A percentile compares a stretch with the other conserved stretches of the same genome.
phyloP scores from a whole-genome alignment of 2,888 invertebrate species.

The Amphiduros pacificus region DNA sequence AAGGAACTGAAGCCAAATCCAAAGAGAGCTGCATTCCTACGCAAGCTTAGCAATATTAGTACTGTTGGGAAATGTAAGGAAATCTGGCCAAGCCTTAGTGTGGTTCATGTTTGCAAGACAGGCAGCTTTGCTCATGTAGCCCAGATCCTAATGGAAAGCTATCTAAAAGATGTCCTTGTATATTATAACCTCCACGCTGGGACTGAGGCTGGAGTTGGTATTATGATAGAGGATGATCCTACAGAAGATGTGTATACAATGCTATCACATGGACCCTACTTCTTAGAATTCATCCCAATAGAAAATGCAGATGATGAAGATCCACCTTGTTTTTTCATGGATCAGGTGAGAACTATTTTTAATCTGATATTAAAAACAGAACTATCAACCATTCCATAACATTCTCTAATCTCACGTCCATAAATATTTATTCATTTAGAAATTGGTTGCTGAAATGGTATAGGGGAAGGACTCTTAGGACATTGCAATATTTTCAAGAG shows the following conservation, averaged over 20 bases:
- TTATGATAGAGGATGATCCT: constrained; percentile 1
- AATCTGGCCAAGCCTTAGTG: background rate
- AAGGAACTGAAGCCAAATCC: background rate
- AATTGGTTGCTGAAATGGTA: too few relatives aligned
- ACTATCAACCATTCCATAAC: too few relatives aligned
- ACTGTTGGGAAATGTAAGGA: background rate
- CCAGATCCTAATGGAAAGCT: background rate
- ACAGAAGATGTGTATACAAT: background rate
- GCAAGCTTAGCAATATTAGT: background rate
- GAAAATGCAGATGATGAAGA: background rate
- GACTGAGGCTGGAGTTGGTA: background rate
- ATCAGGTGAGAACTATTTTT: too few relatives aligned
- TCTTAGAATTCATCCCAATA: background rate
- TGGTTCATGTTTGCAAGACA: background rate
- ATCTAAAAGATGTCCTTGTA: background rate
- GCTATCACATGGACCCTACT: background rate
- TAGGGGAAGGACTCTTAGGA: too few relatives aligned
- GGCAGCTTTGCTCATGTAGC: background rate
- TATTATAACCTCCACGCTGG: background rate
- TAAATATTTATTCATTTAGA: too few relatives aligned
- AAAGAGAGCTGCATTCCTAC: background rate
- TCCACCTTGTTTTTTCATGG: background rate
- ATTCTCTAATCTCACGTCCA: too few relatives aligned
- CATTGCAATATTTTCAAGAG: too few relatives aligned
- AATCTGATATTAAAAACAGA: too few relatives aligned